Evolutionary conservation across 37 sponge, comb jelly and placozoan genomes (phyloP).

Genomic region (Dysidea cf. avara): DNA sequence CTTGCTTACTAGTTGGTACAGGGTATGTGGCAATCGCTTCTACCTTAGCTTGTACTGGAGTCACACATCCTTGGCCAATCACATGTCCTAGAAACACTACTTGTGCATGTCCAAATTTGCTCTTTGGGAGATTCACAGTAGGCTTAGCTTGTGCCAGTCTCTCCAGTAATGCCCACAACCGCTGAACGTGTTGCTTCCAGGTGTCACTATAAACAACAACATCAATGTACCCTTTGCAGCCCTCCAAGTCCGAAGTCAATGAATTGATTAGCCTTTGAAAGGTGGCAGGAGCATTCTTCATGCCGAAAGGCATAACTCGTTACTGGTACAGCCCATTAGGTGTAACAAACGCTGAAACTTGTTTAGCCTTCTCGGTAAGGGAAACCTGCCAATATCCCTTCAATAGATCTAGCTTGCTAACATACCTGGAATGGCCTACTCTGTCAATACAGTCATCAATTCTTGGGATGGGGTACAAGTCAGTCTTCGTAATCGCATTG

Average conservation of each 20-base stretch:
- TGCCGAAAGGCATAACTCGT: slow-evolving; percentile 4
- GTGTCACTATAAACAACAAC: not conserved
- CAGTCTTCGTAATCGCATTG: no score
- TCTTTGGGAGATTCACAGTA: not conserved
- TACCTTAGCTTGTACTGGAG: slow-evolving; percentile 6
- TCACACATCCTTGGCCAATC: not conserved
- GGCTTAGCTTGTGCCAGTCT: not conserved
- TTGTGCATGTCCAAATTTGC: not conserved
- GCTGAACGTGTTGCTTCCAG: slow-evolving; percentile 8
- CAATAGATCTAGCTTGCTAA: not conserved
- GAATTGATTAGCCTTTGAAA: slow-evolving; percentile 2
- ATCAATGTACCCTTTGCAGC: not conserved
- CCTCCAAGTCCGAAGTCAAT: no score
- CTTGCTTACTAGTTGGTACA: not conserved
- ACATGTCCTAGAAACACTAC: slow-evolving; percentile 12
- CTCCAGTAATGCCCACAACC: not conserved
- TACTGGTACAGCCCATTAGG: not conserved
- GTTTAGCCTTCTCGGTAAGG: not conserved
- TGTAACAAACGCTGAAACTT: no score
- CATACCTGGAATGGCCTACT: no score
- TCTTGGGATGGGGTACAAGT: no score
- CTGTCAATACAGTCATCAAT: no score
- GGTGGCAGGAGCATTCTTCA: no score
- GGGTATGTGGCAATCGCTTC: not conserved
- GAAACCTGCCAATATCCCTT: no score